Conservation (phyloP, 2,113 vertebrate species). For the Otis tarda region DNA sequence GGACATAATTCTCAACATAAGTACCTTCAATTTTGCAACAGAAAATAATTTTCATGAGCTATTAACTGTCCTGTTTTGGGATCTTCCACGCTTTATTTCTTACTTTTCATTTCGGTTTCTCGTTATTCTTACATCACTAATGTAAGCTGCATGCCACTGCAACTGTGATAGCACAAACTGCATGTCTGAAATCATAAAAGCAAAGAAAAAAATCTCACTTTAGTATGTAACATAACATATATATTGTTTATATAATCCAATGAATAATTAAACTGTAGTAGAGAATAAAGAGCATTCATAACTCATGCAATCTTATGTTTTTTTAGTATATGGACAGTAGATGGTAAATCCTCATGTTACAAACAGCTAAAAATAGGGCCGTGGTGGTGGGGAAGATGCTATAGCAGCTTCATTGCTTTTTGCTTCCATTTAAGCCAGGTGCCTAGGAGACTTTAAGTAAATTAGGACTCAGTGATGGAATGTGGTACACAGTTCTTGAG, state of each 20-base stretch:
- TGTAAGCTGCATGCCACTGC: neutral
- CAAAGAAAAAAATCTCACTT: neutral
- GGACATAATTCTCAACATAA: neutral
- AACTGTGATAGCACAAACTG: neutral
- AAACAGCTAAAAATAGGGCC: neutral
- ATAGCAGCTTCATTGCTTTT: neutral
- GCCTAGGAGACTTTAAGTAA: slow-evolving; percentile 17
- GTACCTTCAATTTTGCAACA: neutral
- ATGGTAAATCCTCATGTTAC: neutral
- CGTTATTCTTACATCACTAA: neutral
- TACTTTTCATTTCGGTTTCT: neutral
- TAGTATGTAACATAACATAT: neutral
- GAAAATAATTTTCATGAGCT: neutral
- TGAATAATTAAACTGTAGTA: neutral
- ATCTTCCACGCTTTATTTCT: neutral
- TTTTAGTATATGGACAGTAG: neutral
- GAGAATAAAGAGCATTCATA: neutral
- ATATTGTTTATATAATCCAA: neutral
- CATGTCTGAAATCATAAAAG: fast-evolving
- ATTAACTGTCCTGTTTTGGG: neutral
- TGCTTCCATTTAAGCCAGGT: neutral
- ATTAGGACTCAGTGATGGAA: slow-evolving; percentile 50
- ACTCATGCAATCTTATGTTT: neutral
- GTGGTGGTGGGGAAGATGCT: neutral
- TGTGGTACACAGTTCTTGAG: slow-evolving; percentile 27